A percentile compares a stretch with the other conserved stretches of the same genome.
Conservation (phyloP, 2,888 invertebrate species). For the Elmis aenea region DNA sequence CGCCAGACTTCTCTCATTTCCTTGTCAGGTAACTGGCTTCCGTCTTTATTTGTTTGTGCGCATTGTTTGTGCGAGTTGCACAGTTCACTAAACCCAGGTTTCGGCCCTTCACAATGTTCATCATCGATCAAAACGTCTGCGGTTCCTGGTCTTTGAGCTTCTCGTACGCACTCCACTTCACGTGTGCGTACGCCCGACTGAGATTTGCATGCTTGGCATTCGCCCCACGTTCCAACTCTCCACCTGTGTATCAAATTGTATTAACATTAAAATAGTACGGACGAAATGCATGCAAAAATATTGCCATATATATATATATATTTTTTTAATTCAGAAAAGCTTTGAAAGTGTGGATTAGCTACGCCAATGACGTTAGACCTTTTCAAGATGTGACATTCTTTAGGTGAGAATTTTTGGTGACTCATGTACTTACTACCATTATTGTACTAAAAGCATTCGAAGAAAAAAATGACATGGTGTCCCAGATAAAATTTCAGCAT, state of each 20-base stretch:
- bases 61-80: constrained; percentile 42
- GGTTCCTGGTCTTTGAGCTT: constrained; percentile 43
- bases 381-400: too few species aligned
- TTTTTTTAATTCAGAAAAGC: too few species aligned
- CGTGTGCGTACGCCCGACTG: constrained; percentile 46
- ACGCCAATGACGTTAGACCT: too few species aligned
- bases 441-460: too few species aligned
- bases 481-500: too few species aligned
- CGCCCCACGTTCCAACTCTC: constrained; percentile 61
- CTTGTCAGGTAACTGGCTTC: constrained; percentile 30
- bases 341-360: too few species aligned
- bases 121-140: constrained; percentile 48
- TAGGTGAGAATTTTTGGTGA: too few species aligned
- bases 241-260: constrained; percentile 55
- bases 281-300: neutral
- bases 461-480: too few species aligned
- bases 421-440: too few species aligned
- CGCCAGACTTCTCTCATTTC: constrained; percentile 37
- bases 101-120: constrained; percentile 33
- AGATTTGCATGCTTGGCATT: constrained; percentile 53
- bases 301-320: constrained; percentile 1
- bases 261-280: constrained; percentile 4
- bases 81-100: constrained; percentile 38
- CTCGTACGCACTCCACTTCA: constrained; percentile 49
- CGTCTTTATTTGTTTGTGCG: constrained; percentile 29